phyloP scores from a whole-genome alignment of 2,797 vertebrate species.

The Malurus splendens region DNA sequence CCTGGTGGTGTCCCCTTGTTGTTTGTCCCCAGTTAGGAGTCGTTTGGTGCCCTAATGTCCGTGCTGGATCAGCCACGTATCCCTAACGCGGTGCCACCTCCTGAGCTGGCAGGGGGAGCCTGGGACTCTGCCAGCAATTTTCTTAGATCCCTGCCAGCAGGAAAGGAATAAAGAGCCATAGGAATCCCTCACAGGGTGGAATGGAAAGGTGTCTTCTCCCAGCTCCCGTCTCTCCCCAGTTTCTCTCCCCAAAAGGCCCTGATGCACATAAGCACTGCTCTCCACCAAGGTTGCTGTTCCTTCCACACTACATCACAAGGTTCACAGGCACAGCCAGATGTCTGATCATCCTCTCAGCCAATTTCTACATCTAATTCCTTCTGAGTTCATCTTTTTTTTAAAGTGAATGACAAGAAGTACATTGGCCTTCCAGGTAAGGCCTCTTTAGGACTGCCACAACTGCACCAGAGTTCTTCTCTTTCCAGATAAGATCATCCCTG shows the following conservation, averaged over 20 bases:
- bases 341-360: background rate
- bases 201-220: background rate
- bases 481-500: background rate
- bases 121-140: background rate
- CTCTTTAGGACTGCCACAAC: background rate
- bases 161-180: background rate
- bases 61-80: accelerated
- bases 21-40: background rate
- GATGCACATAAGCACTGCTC: background rate
- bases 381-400: background rate
- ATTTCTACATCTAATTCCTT: background rate
- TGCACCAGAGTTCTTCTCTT: accelerated
- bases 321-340: background rate
- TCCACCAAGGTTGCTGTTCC: background rate
- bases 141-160: background rate
- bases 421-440: background rate
- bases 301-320: background rate
- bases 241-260: background rate
- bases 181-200: background rate
- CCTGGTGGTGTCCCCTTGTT: background rate
- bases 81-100: background rate
- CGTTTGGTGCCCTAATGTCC: background rate
- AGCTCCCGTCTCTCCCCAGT: background rate
- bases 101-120: background rate
- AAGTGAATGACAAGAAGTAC: background rate